Percentiles rank a stretch among this genome's conserved stretches.
phyloP scores from a whole-genome alignment of 2,888 invertebrate species.

The Aporophyla nigra region DNA sequence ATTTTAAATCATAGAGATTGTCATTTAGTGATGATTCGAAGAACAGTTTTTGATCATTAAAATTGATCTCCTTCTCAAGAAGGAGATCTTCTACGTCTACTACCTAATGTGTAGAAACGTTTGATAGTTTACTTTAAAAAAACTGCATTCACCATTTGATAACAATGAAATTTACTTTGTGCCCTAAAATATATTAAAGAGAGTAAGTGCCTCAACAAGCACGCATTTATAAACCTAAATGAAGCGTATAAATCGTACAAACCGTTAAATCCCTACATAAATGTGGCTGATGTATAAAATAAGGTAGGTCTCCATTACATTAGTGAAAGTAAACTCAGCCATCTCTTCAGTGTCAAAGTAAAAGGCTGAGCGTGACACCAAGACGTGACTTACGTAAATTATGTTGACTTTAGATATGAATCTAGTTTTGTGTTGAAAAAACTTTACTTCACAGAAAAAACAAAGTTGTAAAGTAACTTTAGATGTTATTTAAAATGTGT shows the following conservation, averaged over 20 bases:
- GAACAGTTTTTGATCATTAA: neutral
- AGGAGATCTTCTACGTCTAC: neutral
- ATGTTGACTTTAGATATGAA: slow-evolving; percentile 41
- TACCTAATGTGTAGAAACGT: neutral
- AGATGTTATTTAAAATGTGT: slow-evolving; percentile 7
- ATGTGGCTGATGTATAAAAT: slow-evolving; percentile 53
- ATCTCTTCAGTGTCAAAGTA: slow-evolving; percentile 47
- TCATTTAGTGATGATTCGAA: neutral
- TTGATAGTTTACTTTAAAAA: neutral
- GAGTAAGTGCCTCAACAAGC: slow-evolving; percentile 20
- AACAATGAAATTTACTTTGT: slow-evolving; percentile 11
- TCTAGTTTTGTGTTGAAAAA: slow-evolving; percentile 35
- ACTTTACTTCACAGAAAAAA: slow-evolving; percentile 7
- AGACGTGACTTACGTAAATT: slow-evolving; percentile 53
- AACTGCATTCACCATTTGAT: neutral
- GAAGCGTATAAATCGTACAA: slow-evolving; percentile 37
- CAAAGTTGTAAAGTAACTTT: neutral
- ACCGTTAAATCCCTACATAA: slow-evolving; percentile 45
- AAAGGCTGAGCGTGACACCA: slow-evolving; percentile 44
- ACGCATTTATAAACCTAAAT: slow-evolving; percentile 42
- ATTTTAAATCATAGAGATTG: neutral
- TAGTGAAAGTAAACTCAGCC: slow-evolving; percentile 44
- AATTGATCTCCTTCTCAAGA: no score
- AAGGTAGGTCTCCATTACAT: slow-evolving; percentile 39
- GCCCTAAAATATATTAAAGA: slow-evolving; percentile 20